These are phyloP conservation scores for Microtus richardsoni DNA, from an alignment of 2,113 vertebrate species.

Conservation along the genomic window DNA sequence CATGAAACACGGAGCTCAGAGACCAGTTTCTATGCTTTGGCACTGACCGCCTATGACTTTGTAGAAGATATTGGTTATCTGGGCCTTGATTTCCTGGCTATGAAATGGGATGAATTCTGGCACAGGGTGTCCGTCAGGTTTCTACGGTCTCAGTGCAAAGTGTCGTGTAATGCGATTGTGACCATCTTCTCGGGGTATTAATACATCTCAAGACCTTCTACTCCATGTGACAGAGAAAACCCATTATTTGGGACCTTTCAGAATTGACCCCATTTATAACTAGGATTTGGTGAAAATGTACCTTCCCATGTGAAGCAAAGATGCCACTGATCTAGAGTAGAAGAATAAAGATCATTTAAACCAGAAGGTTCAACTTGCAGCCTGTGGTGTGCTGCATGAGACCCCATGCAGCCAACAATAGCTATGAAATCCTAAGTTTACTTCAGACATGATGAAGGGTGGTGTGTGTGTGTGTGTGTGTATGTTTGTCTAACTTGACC, in stretches of 20 bases:
- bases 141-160: background rate
- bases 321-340: background rate
- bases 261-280: background rate
- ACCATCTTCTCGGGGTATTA: background rate
- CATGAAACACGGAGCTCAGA: no score
- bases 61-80: rapidly evolving
- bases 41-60: background rate
- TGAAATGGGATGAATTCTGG: background rate
- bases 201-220: background rate
- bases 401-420: background rate
- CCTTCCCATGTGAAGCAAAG: rapidly evolving
- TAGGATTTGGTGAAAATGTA: background rate
- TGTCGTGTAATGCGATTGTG: background rate
- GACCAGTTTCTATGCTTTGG: no score
- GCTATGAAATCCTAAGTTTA: background rate
- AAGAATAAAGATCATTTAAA: background rate
- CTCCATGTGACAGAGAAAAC: background rate
- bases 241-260: background rate
- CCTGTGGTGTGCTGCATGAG: background rate
- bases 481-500: background rate
- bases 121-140: rapidly evolving
- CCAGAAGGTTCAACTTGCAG: background rate
- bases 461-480: background rate
- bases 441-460: background rate
- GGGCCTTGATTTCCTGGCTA: background rate